These are phyloP conservation scores for Tamandua tetradactyla DNA, from an alignment of 2,797 vertebrate species.

Conservation along the genomic window DNA sequence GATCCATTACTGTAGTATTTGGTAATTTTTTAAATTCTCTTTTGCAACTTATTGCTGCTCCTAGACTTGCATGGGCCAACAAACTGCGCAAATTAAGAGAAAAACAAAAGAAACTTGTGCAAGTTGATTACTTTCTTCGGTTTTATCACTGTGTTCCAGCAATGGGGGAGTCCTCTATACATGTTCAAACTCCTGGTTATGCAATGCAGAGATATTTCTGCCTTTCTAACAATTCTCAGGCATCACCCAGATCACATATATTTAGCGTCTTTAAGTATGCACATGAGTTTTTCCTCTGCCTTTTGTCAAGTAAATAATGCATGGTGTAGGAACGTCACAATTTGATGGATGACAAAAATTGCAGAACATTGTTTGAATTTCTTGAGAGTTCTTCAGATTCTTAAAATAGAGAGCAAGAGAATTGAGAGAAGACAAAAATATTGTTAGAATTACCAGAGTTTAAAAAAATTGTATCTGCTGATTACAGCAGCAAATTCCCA, in stretches of 20 bases:
- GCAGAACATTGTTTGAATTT: neutral
- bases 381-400: constrained; percentile 1
- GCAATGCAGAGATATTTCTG: neutral
- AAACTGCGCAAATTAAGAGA: neutral
- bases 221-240: neutral
- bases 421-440: neutral
- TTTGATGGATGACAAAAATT: neutral
- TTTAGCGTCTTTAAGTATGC: neutral
- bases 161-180: neutral
- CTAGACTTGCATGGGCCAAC: neutral
- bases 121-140: neutral
- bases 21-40: neutral
- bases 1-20: neutral
- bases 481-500: neutral
- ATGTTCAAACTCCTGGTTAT: neutral
- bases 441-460: neutral
- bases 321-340: neutral
- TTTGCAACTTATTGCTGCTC: neutral
- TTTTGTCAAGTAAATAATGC: neutral
- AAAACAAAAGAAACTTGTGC: neutral
- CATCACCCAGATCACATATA: neutral
- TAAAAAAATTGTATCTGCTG: constrained; percentile 14
- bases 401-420: constrained; percentile 3
- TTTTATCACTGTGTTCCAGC: neutral
- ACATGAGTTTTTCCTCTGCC: neutral